Conservation (phyloP, 2,888 invertebrate genomes). For the Tineola bisselliella region DNA sequence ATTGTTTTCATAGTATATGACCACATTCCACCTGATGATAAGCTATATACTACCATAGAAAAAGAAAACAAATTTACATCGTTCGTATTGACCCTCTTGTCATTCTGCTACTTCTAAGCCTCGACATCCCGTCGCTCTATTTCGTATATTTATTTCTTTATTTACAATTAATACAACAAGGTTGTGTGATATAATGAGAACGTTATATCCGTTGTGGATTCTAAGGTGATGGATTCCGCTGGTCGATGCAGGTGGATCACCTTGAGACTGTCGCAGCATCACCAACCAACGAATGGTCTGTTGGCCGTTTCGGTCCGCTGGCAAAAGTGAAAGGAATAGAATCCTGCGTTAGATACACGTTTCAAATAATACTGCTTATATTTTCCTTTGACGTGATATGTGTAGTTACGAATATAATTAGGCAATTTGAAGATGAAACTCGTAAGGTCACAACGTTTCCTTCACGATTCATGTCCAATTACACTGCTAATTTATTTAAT, state of each 20-base stretch:
- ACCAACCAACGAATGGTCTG: constrained; percentile 24
- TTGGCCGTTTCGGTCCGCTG: constrained; percentile 29
- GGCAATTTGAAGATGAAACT: constrained; percentile 9
- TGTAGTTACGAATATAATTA: not conserved
- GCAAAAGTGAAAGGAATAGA: constrained; percentile 36
- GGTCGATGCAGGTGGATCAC: constrained; percentile 28
- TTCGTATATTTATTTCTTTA: no score
- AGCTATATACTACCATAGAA: no score
- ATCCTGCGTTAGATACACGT: constrained; percentile 12
- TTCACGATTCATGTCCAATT: constrained; percentile 4
- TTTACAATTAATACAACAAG: no score
- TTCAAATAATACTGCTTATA: not conserved
- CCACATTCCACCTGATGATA: no score
- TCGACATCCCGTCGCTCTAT: no score
- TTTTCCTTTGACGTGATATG: not conserved
- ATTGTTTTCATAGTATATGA: no score
- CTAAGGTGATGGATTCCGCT: constrained; percentile 25
- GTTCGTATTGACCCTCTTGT: no score
- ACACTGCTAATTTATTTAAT: constrained; percentile 2
- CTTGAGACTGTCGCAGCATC: constrained; percentile 29
- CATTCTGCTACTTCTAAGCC: no score
- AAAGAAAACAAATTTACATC: no score
- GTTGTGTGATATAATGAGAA: no score
- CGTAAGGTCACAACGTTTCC: constrained; percentile 2
- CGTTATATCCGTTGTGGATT: constrained; percentile 24